A percentile compares a stretch with the other conserved stretches of the same genome.
Evolutionary conservation across 2,888 invertebrate genomes (phyloP).

Genomic region (Phragmatobia fuliginosa): DNA sequence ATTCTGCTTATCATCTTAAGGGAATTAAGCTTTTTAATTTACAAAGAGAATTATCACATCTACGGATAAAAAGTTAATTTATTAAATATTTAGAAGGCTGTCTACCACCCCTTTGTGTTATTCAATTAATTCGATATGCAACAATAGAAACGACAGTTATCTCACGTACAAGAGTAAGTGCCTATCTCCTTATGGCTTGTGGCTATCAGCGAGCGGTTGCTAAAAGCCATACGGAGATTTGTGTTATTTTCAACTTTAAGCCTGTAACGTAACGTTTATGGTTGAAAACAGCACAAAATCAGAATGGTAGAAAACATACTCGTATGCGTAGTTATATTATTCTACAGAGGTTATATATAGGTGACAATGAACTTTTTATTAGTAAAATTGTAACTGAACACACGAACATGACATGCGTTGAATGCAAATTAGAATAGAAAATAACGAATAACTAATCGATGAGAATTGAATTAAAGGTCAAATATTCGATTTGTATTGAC

Average conservation of each 20-base stretch:
- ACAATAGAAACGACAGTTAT: background rate
- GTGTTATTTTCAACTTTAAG: no score
- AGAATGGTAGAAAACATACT: background rate
- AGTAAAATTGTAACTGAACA: background rate
- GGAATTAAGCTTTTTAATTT: conserved; percentile 1
- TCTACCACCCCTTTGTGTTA: background rate
- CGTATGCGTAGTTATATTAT: background rate
- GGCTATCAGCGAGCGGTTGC: no score
- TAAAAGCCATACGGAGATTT: no score
- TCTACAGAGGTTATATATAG: no score
- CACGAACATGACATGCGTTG: background rate
- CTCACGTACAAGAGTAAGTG: no score
- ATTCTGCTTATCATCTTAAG: background rate
- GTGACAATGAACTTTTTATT: background rate
- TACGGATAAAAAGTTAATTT: no score
- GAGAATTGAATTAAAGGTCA: background rate
- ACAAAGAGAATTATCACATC: no score
- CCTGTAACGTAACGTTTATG: no score
- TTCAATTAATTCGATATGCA: background rate
- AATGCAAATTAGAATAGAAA: background rate
- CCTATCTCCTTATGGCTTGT: no score
- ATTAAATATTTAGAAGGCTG: background rate
- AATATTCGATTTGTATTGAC: background rate
- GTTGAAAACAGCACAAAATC: no score
- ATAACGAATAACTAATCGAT: background rate